Base-by-base conservation (phyloP, 2,797 vertebrate species). In the Podarcis lilfordi region DNA sequence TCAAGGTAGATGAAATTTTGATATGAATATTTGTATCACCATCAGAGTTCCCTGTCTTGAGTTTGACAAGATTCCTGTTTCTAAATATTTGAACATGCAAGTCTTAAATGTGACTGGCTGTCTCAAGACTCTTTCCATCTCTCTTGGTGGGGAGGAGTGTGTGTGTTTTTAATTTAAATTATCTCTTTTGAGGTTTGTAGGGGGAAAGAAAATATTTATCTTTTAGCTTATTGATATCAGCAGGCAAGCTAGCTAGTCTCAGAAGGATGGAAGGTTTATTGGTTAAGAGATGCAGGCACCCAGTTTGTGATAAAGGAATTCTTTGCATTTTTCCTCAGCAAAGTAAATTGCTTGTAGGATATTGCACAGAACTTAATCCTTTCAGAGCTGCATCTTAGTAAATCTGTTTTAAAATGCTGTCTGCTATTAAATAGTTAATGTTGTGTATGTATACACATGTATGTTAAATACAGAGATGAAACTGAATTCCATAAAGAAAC, bases 231-330 rank as follows among this genome's bases (percentile, higher is more conserved):
- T 91, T 88, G n/a, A 7, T 95, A 92, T 93, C 85, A 87, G 43
- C 32, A 91, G 84, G 71, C 37, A 84, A 40, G 88, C 82, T 90
- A 91, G 84, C 43, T 82, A 11, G 93, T 94, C 78, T 93, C 91
- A 90, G 86, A 86, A 90, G 74, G 84, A 88, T 91, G 79, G 66
- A 88, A 89, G 84, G 71, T 95, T 95, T 95, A 91, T 93, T 94
- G 92, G 89, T 87, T 37, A 88, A 89, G 91, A 94, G 91, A 88
- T 93, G 59, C 23, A 91, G 23, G 11, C 94, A 95, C 86, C 79
- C 96, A 94, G 93, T 93, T 95, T 96, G 92, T 96, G 90, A 94
- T 96, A 94, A 95, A 95, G 50, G 92, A 80, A 78, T 94, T 91
- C 88, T 95, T 95, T 91, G 86, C 77, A 76, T 86, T 93, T 96